Evolutionary conservation across 2,113 vertebrate species (phyloP).

Genomic region (Odontophorus gujanensis): DNA sequence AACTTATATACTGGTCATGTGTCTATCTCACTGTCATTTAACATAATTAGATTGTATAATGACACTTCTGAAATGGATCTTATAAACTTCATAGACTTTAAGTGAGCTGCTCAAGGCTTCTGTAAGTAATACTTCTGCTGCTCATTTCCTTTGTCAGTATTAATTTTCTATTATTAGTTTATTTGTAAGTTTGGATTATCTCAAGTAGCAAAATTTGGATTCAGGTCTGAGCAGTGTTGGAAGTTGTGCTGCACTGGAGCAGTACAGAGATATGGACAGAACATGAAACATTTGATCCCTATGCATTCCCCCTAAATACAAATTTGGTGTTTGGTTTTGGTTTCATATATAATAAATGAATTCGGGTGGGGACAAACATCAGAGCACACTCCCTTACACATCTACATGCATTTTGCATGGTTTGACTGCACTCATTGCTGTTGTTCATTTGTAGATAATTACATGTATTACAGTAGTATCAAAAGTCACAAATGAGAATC

Average conservation of each 20-base stretch:
- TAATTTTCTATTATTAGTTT: slow-evolving; percentile 7
- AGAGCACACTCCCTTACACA: neutral
- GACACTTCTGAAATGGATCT: neutral
- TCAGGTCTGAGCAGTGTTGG: neutral
- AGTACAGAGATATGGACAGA: neutral
- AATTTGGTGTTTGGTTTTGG: neutral
- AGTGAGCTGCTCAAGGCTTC: neutral
- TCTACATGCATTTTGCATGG: neutral
- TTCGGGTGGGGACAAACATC: neutral
- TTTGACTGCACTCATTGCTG: neutral
- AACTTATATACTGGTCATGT: neutral
- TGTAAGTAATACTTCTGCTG: neutral
- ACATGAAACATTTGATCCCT: neutral
- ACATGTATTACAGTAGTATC: slow-evolving; percentile 30
- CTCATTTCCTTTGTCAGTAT: neutral
- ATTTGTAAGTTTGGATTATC: slow-evolving; percentile 3
- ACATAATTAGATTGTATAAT: neutral
- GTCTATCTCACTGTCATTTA: neutral
- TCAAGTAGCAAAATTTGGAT: slow-evolving; percentile 14
- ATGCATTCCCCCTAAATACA: neutral
- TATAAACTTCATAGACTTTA: neutral
- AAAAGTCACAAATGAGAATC: slow-evolving; percentile 49
- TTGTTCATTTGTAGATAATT: slow-evolving; percentile 35
- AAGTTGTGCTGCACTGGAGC: neutral
- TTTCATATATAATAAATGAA: neutral